Percentiles rank a stretch among this genome's conserved stretches.
phyloP scores from a whole-genome alignment of 2,888 invertebrate genomes.

The Apoda limacodes region DNA sequence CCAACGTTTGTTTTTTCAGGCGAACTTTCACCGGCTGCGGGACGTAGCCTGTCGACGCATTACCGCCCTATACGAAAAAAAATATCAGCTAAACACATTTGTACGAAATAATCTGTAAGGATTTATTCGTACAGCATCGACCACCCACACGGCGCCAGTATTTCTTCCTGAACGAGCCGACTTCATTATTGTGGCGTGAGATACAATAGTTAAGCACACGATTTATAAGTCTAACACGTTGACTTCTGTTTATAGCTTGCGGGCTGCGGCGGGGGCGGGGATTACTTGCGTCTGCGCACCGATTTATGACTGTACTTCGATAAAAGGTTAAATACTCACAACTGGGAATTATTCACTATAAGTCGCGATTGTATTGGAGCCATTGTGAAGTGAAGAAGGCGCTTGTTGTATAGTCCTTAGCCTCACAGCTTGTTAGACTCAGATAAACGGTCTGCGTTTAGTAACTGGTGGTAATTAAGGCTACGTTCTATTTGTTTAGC shows the following conservation, averaged over 20 bases:
- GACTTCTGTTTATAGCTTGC: slow-evolving; percentile 68
- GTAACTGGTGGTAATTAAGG: slow-evolving; percentile 17
- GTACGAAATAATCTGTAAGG: slow-evolving; percentile 59
- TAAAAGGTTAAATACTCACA: slow-evolving; percentile 67
- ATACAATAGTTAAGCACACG: slow-evolving; percentile 70
- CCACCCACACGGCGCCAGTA: slow-evolving; percentile 67
- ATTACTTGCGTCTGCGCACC: slow-evolving; percentile 61
- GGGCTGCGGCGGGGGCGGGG: slow-evolving; percentile 57
- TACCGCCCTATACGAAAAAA: slow-evolving; percentile 53
- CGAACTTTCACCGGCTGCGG: slow-evolving; percentile 44
- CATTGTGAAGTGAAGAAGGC: slow-evolving; percentile 23
- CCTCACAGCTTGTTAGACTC: slow-evolving; percentile 2
- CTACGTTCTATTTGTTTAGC: not conserved
- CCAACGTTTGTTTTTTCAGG: slow-evolving; percentile 55
- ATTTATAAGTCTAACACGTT: slow-evolving; percentile 69
- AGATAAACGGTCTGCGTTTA: slow-evolving; percentile 1
- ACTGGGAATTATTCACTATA: slow-evolving; percentile 54
- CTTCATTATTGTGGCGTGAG: slow-evolving; percentile 69
- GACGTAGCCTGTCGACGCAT: slow-evolving; percentile 42
- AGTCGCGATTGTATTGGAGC: slow-evolving; percentile 27
- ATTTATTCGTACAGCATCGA: slow-evolving; percentile 49
- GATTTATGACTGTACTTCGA: slow-evolving; percentile 63
- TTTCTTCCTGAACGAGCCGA: slow-evolving; percentile 67
- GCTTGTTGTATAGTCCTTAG: slow-evolving; percentile 9
- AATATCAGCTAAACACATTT: slow-evolving; percentile 46